Base-by-base conservation (phyloP, 2,113 vertebrate genomes). In the Albula glossodonta region DNA sequence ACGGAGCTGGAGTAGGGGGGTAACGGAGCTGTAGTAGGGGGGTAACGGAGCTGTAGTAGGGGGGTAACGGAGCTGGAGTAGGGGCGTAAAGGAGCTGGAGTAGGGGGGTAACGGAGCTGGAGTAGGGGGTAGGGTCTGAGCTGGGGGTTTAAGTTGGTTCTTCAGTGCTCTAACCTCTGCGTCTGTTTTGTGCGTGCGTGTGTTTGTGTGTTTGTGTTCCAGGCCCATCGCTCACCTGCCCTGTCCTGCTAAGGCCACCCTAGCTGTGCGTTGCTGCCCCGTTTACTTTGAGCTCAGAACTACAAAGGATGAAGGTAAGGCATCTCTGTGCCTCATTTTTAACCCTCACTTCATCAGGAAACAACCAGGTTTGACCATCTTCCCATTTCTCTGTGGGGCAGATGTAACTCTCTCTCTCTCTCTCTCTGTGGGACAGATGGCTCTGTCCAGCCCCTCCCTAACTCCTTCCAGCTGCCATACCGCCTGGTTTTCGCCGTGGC, bases 191-290 rank as follows among this genome's bases (percentile, higher is more conserved):
- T 41, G 31, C 31, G 31, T 41, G 31, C 31, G 31, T 41, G 31
- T 48, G 53, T 3, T 0, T 79, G 4, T 87, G 15, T 85, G 4
- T 87, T 10, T 85, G 86, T 90, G 25, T 88, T 25, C 88, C 63
- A 99, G 98, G 93, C 98, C 98, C 0, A 87, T 98, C 0, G 97
- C 98, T n/a, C 98, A 99, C 86, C 93, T 99, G 51, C 98, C 98
- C 0, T 97, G 97, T 85, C 98, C 98, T 15, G 91, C 93, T 60
- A 99, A 99, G 91, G 97, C 97, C 0, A 99, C 98, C 0, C 94
- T 99, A 10, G 98, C 98, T n/a, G 97, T 99, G 85, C 97, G 98
- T 83, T 99, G 98, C 93, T 99, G 98, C 56, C 98, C 98, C 0
- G 94, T 98, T 83, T 99, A 96, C 94, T 99, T 97, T 85, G 97